phyloP scores from a whole-genome alignment of 1,140 invertebrate species.

The Nasonia vitripennis region DNA sequence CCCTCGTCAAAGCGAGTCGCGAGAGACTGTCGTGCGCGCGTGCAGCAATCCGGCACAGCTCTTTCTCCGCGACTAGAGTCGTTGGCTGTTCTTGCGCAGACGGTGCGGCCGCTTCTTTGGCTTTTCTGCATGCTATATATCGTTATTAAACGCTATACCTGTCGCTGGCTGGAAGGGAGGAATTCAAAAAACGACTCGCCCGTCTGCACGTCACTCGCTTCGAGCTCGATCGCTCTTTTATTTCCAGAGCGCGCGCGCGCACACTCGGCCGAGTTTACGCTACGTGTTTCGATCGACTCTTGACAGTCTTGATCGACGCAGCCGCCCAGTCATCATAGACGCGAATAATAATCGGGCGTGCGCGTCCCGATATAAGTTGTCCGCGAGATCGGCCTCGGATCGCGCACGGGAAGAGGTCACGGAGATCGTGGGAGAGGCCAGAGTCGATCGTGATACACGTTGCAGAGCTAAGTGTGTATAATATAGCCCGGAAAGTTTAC shows the following conservation, averaged over 20 bases:
- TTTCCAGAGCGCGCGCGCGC: neutral
- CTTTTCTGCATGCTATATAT: too few relatives aligned
- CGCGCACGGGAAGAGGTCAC: slow-evolving; percentile 3
- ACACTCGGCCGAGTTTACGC: neutral
- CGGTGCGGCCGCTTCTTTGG: too few relatives aligned
- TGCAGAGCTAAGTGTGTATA: too few relatives aligned
- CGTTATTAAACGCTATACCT: too few relatives aligned
- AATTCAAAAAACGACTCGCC: too few relatives aligned
- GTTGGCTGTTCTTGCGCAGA: too few relatives aligned
- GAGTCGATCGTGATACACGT: slow-evolving; percentile 23
- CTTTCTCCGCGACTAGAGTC: neutral
- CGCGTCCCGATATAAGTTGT: neutral
- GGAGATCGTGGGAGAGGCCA: slow-evolving; percentile 44
- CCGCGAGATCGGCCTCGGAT: neutral
- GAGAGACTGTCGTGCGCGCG: neutral
- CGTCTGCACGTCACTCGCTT: too few relatives aligned
- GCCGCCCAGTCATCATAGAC: too few relatives aligned
- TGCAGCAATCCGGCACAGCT: slow-evolving; percentile 1
- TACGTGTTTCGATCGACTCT: neutral
- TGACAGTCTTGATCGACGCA: too few relatives aligned
- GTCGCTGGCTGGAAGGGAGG: too few relatives aligned
- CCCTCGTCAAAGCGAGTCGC: slow-evolving; percentile 28
- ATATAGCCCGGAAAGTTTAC: slow-evolving; percentile 11
- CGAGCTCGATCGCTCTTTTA: too few relatives aligned
- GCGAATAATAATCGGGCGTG: neutral